phyloP scores from a whole-genome alignment of 2,888 invertebrate genomes.

The Lasioglossum morio region DNA sequence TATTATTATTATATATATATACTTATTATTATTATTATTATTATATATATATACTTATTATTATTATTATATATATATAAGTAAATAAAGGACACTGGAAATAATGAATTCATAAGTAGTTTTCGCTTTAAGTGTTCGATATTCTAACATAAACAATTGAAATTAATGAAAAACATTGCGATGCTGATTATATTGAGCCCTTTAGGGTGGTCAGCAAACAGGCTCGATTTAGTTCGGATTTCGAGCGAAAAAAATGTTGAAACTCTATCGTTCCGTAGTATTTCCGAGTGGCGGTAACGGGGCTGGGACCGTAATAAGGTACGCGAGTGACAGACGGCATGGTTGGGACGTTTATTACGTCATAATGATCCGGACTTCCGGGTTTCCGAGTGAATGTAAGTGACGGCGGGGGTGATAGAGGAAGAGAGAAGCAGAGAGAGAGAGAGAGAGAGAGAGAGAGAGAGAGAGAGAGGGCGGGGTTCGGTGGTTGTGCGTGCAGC shows the following conservation, averaged over 20 bases:
- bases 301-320: background rate
- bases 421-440: background rate
- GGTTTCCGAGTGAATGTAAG: conserved; percentile 49
- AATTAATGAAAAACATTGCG: no score
- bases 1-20: no score
- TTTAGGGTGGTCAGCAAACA: no score
- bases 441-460: background rate
- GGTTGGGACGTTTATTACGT: conserved; percentile 60
- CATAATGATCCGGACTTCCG: conserved; percentile 58
- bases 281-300: conserved; percentile 5
- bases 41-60: no score
- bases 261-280: background rate
- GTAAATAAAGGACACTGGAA: no score
- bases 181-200: no score
- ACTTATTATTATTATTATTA: no score
- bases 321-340: conserved; percentile 24
- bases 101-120: no score
- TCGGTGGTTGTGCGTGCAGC: conserved; percentile 26
- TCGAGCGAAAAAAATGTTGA: background rate
- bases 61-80: no score
- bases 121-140: no score
- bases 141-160: no score
- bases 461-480: background rate
- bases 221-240: background rate
- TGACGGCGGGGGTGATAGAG: background rate